A percentile compares a stretch with the other conserved stretches of the same genome.
Evolutionary conservation across 2,113 vertebrate genomes (phyloP).

Genomic region (Galeopterus variegatus): DNA sequence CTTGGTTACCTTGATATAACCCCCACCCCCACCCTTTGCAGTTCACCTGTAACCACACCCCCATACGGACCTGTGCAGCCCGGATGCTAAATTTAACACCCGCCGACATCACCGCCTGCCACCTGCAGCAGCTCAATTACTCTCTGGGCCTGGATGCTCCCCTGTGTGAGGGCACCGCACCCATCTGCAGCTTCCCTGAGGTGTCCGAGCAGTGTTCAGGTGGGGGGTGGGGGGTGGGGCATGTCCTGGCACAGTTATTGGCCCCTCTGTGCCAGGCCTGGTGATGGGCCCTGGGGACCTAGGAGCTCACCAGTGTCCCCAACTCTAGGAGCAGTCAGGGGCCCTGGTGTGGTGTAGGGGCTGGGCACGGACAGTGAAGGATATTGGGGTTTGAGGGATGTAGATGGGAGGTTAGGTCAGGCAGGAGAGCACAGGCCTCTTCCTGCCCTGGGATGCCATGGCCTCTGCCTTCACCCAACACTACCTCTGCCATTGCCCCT

Average conservation of each 20-base stretch:
- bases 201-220: conserved; percentile 86
- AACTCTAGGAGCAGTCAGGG: background rate
- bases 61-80: conserved; percentile 92
- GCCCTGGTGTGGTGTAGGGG: background rate
- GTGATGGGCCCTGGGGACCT: background rate
- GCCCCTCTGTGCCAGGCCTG: conserved; percentile 35
- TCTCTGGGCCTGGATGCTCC: conserved; percentile 89
- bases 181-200: conserved; percentile 96
- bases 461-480: conserved; percentile 24
- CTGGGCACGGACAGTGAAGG: background rate
- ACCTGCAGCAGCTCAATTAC: conserved; percentile 93
- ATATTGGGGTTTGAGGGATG: background rate
- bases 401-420: background rate
- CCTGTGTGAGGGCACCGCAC: conserved; percentile 91
- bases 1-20: background rate
- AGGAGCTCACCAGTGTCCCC: background rate
- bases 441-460: background rate
- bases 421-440: background rate
- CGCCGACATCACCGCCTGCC: conserved; percentile 92
- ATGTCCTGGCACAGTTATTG: background rate
- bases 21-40: conserved; percentile 75
- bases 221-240: background rate
- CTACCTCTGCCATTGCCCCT: background rate
- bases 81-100: conserved; percentile 92
- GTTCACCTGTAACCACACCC: conserved; percentile 95